Percentiles rank a stretch among this genome's conserved stretches.
Evolutionary conservation across 2,113 vertebrate species (phyloP).

Genomic region (human (Homo sapiens)): GRCh38 chr9:9520501-9521000

Average conservation of each 20-base stretch:
- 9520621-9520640: constrained; percentile 41
- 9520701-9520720: constrained; percentile 48
- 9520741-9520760: constrained; percentile 54
- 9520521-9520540: not conserved
- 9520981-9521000: not conserved
- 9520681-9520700: constrained; percentile 29
- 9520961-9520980: not conserved
- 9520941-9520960: not conserved
- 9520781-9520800: constrained; percentile 53
- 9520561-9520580: constrained; percentile 32
- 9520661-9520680: constrained; percentile 27
- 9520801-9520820: not conserved
- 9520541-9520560: constrained; percentile 35
- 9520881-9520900: not conserved
- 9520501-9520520: constrained; percentile 28
- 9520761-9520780: constrained; percentile 7
- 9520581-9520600: constrained; percentile 27
- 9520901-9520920: not conserved
- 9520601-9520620: constrained; percentile 41
- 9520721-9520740: constrained; percentile 54
- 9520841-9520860: constrained; percentile 10
- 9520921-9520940: not conserved
- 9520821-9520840: not conserved
- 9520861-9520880: not conserved
- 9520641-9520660: constrained; percentile 41